Evolutionary conservation across 1,140 invertebrate genomes (phyloP), one percentile per base, ranked within the genome.

Genomic region (Anoplolepis gracilipes): DNA sequence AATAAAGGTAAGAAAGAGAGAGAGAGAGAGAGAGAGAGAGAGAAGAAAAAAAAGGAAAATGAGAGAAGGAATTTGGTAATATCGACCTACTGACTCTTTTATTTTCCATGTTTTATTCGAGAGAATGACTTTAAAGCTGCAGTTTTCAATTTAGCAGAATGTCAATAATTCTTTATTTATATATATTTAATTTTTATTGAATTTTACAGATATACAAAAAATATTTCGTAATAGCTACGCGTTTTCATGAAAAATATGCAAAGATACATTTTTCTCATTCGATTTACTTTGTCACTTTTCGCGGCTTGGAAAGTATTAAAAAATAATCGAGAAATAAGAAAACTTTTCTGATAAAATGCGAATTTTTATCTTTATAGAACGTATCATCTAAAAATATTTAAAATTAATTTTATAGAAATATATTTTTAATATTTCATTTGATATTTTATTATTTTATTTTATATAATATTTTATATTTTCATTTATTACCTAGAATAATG

Each of bases 1-100:
- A 82, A 73, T 88, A 87, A 84, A 77, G 33, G 70, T 84, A 42
- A 59, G 59, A 39, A 62, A 86, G 62, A 70, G 16, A 49, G 16
- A 22, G n/a, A 30, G 25, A 64, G 49, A 70, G 65, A 65, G 7
- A 70, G 22, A 46, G 13, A 69, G 16, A 57, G 13, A 61, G 33
- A 30, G 8, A 8, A 10, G 6, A 19, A 49, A 28, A 7, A 19
- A 6, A 19, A 2, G 7, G 19, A 72, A 30, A 77, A 42, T 39
- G 22, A 19, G 10, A n/a, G n/a, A 53, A 42, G 25, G 22, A 57
- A 67, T 65, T 64, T 11, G 49, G 39, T 28, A 65, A 30, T 39
- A 19, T 25, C 42, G 30, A 75, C 22, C 62, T 79, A 57, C 28
- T 78, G 22, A 53, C n/a, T 67, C 22, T 19, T 69, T 81, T 53